Conservation (phyloP, 2,797 vertebrate species). For the Cossypha niveicapilla region DNA sequence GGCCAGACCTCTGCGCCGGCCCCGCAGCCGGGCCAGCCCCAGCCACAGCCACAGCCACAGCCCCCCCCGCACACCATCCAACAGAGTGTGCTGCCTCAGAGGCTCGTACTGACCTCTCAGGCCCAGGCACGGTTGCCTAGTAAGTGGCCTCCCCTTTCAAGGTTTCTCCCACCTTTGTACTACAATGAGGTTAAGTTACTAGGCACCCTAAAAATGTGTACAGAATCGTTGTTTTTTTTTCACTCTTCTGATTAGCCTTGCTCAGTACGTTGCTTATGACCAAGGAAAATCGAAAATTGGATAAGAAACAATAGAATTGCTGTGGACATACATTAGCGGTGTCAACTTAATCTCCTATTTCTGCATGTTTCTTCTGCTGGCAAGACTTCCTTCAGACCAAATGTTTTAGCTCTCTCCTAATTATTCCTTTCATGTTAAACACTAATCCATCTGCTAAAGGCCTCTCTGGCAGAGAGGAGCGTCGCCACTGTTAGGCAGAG, state of each 20-base stretch:
- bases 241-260: constrained; percentile 66
- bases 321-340: constrained; percentile 73
- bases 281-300: constrained; percentile 66
- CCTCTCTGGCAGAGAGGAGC: constrained; percentile 18
- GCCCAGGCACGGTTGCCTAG: constrained; percentile 99
- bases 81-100: constrained; percentile 90
- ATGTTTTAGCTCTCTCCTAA: constrained; percentile 59
- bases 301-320: constrained; percentile 68
- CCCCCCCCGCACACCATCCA: constrained; percentile 86
- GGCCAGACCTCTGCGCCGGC: constrained; percentile 80
- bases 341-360: constrained; percentile 74
- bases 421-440: constrained; percentile 62
- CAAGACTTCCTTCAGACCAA: constrained; percentile 66
- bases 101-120: constrained; percentile 97
- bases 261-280: constrained; percentile 57
- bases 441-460: constrained; percentile 71
- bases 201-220: constrained; percentile 70
- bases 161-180: constrained; percentile 74
- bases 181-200: constrained; percentile 71
- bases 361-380: constrained; percentile 72
- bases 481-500: constrained; percentile 45
- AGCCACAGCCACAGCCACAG: constrained; percentile 76
- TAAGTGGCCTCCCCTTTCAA: constrained; percentile 89
- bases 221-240: constrained; percentile 72
- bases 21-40: constrained; percentile 80